These are phyloP conservation scores for Coluber constrictor DNA, from an alignment of 2,797 vertebrate genomes.

Conservation along the genomic window DNA sequence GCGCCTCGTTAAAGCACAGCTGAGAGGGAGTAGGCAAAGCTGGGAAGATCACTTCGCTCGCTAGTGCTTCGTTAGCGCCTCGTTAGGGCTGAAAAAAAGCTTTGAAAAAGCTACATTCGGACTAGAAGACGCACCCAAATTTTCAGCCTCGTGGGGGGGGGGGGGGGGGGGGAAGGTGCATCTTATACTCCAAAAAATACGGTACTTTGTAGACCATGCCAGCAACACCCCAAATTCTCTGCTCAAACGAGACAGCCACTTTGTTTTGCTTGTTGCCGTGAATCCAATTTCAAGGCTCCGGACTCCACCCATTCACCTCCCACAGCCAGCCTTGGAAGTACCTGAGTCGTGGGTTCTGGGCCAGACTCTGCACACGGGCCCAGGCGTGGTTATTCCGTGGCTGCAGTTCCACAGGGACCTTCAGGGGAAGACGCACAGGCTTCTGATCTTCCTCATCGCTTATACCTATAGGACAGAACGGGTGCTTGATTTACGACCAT, in stretches of 20 bases:
- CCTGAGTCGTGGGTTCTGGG: constrained; percentile 97
- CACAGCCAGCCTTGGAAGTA: constrained; percentile 48
- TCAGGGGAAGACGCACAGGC: constrained; percentile 91
- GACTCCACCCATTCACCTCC: neutral
- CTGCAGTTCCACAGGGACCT: constrained; percentile 92
- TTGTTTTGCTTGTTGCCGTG: neutral
- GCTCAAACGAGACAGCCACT: neutral
- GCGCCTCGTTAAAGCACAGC: too few relatives aligned
- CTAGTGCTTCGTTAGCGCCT: too few relatives aligned
- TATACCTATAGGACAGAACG: constrained; percentile 73
- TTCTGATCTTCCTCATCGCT: constrained; percentile 99
- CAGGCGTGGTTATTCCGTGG: constrained; percentile 94
- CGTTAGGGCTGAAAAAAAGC: too few relatives aligned
- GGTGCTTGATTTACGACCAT: neutral
- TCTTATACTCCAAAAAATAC: too few relatives aligned
- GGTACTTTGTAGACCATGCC: neutral
- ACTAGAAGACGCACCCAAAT: too few relatives aligned
- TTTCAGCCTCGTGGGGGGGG: too few relatives aligned
- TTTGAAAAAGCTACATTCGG: too few relatives aligned
- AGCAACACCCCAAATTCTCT: neutral
- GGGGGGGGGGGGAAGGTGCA: too few relatives aligned
- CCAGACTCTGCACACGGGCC: constrained; percentile 95
- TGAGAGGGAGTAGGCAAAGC: too few relatives aligned
- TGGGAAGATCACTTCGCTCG: too few relatives aligned
- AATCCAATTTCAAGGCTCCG: neutral